Base-by-base conservation (phyloP, 1,140 invertebrate species). In the Eubasilissa regina region DNA sequence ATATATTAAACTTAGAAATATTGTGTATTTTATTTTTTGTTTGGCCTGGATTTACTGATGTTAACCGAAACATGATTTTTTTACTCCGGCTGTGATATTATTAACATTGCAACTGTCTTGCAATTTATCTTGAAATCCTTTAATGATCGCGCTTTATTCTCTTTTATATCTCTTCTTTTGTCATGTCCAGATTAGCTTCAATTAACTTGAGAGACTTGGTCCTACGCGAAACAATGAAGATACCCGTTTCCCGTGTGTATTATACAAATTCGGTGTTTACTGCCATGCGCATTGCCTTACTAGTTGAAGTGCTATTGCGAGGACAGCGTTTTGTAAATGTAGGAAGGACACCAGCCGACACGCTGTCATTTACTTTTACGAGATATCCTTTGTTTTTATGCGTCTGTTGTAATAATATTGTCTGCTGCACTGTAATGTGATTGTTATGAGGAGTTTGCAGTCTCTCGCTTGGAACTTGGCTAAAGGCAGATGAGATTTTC, bases 311-410 rank as follows among this genome's bases (percentile, higher is more conserved):
- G 48, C 48, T 13, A 66, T 43, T 8, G 62, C 10, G 43, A 0
- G 62, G 4, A 21, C 25, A 43, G 44, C 62, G 25, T 35, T 35
- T 35, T 60, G 56, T 60, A 60, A 60, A 60, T 21, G 56, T 4
- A 25, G 11, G 4, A 66, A 44, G 35, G 62, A 9, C 43, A 60
- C 56, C 21, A 35, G 15, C 19, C 45, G 68, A 70, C 62, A 43
- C 51, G 25, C 48, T 45, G 55, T 56, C 77, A 72, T 66, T 70
- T 55, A 53, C 78, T 75, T 80, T 80, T 80, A 80, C 56, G 78
- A 79, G 19, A 44, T 35, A 51, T 74, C 75, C 78, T 80, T 80
- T 80, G 66, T 53, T 80, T 80, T 80, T 80, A 75, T 80, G 72
- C 51, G 68, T 79, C 77, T 62, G 68, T 62, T 79, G 77, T 79